Evolutionary conservation across 1,140 invertebrate genomes (phyloP).

Genomic region (Coboldia fuscipes): DNA sequence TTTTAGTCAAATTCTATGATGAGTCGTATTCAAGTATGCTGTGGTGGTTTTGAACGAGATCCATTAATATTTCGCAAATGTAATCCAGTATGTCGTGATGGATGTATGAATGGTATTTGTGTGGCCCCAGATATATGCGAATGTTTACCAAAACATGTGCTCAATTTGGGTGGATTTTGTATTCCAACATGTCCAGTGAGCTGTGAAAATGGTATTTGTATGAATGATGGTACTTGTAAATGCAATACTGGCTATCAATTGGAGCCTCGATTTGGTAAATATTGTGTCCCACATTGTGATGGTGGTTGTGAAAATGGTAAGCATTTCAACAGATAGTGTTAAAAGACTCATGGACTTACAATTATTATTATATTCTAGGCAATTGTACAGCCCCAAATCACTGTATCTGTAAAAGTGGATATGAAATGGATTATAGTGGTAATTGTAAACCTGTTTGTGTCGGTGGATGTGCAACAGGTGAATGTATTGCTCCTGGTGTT

Average conservation of each 20-base stretch:
- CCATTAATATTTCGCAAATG: constrained; percentile 29
- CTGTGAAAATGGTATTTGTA: constrained; percentile 25
- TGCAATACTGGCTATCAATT: constrained; percentile 38
- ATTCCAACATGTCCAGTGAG: constrained; percentile 19
- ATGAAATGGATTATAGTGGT: constrained; percentile 11
- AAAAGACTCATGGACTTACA: constrained; percentile 14
- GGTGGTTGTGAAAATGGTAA: constrained; percentile 28
- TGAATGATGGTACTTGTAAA: constrained; percentile 24
- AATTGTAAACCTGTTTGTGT: constrained; percentile 23
- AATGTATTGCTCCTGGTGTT: constrained; percentile 27
- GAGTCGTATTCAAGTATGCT: constrained; percentile 35
- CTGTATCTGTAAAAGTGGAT: constrained; percentile 26
- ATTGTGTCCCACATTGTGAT: constrained; percentile 33
- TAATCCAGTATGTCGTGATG: constrained; percentile 27
- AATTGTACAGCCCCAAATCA: constrained; percentile 31
- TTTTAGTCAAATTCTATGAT: constrained; percentile 29
- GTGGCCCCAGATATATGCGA: constrained; percentile 30
- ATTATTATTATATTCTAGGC: constrained; percentile 18
- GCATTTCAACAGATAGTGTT: constrained; percentile 25
- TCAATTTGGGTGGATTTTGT: constrained; percentile 14
- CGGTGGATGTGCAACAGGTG: constrained; percentile 22
- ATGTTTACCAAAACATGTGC: constrained; percentile 35
- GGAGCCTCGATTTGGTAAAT: constrained; percentile 22
- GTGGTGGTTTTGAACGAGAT: constrained; percentile 32
- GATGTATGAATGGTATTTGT: constrained; percentile 34